These are phyloP conservation scores for Brachystomella parvula DNA, from an alignment of 1,140 invertebrate genomes.

Conservation along the genomic window DNA sequence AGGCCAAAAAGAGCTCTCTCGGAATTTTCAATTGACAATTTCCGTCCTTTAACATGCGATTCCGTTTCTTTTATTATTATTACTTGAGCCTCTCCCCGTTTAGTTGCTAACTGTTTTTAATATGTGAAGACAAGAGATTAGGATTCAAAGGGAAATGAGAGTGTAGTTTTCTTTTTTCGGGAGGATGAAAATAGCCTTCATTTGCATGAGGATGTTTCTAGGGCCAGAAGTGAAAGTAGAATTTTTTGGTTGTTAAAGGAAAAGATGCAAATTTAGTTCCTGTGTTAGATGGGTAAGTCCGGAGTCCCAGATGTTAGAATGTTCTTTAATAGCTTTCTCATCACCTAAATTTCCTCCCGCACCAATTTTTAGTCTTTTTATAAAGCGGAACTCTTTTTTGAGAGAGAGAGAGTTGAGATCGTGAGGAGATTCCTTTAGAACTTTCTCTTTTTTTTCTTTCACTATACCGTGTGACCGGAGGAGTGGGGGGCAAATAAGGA, in stretches of 20 bases:
- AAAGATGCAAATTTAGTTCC: not conserved
- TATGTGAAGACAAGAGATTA: conserved; percentile 16
- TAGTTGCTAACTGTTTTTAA: not conserved
- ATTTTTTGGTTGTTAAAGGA: not conserved
- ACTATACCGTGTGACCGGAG: no score
- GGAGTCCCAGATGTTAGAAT: conserved; percentile 10
- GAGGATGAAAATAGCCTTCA: not conserved
- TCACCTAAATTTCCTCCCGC: conserved; percentile 3
- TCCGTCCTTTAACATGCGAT: no score
- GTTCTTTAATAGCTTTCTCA: conserved; percentile 10
- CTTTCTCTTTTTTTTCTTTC: no score
- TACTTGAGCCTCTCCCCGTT: no score
- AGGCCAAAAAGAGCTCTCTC: no score
- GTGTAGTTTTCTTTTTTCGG: not conserved
- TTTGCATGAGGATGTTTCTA: no score
- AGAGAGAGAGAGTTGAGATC: no score
- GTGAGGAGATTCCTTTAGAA: not conserved
- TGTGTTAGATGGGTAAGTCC: not conserved
- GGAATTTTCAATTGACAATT: no score
- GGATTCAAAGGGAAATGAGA: not conserved
- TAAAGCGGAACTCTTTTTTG: not conserved
- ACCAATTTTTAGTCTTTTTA: not conserved
- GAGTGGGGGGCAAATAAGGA: no score
- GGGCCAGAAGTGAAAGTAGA: not conserved
- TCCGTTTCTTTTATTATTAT: no score